Percentiles rank a stretch among this genome's conserved stretches.
Evolutionary conservation across 2,113 vertebrate species (phyloP).

Genomic region (Myotis brandtii): DNA sequence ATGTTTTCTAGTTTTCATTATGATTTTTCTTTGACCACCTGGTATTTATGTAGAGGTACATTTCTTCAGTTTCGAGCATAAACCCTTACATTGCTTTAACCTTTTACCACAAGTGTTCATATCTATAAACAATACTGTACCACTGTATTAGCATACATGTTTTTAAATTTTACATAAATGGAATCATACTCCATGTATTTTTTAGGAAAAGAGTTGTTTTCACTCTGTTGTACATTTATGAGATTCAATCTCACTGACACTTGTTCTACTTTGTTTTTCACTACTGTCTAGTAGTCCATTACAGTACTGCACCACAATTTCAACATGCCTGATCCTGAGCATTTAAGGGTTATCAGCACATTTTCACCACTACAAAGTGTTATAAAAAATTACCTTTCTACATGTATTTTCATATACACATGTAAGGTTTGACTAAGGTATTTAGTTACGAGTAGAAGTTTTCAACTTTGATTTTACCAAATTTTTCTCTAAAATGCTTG

Average conservation of each 20-base stretch:
- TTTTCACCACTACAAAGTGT: neutral
- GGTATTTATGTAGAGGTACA: neutral
- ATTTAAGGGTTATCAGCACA: neutral
- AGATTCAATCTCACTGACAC: neutral
- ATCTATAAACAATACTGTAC: neutral
- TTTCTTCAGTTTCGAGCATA: constrained; percentile 21
- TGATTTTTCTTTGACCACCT: neutral
- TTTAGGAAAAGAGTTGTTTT: neutral
- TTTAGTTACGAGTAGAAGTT: neutral
- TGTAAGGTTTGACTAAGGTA: neutral
- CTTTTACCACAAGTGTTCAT: neutral
- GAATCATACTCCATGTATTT: neutral
- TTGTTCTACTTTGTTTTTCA: neutral
- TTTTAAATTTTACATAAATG: neutral
- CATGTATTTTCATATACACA: neutral
- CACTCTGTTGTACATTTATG: neutral
- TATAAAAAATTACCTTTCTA: neutral
- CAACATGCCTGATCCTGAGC: neutral
- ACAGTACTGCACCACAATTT: neutral
- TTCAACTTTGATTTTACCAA: neutral
- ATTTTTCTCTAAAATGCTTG: neutral
- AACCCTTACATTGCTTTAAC: neutral
- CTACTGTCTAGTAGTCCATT: neutral
- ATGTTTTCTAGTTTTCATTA: neutral
- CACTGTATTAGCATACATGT: neutral